phyloP scores from a whole-genome alignment of 2,888 invertebrate genomes.

The Sarcophaga rosellei region DNA sequence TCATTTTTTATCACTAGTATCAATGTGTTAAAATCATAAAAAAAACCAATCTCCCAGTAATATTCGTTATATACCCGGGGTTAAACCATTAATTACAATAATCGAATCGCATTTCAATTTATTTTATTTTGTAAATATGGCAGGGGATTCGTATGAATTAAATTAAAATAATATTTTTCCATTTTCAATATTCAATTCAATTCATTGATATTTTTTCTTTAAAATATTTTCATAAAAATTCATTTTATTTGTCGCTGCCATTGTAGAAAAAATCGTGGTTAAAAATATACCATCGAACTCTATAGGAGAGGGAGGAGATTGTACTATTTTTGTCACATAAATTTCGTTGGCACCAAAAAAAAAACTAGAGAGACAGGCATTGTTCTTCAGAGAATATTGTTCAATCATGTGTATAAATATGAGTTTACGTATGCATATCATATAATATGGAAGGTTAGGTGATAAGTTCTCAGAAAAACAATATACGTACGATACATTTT shows the following conservation, averaged over 20 bases:
- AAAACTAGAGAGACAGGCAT: slow-evolving; percentile 1
- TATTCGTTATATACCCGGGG: not conserved
- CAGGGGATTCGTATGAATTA: not conserved
- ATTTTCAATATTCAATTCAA: not conserved
- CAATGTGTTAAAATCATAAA: not conserved
- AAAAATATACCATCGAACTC: not conserved
- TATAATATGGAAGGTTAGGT: not conserved
- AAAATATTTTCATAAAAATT: not conserved
- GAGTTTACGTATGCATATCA: not conserved
- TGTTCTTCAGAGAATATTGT: slow-evolving; percentile 42
- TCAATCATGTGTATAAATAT: slow-evolving; percentile 35
- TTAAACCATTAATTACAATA: slow-evolving; percentile 3
- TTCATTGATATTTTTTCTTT: not conserved
- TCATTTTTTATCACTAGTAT: not conserved
- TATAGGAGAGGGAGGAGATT: not conserved
- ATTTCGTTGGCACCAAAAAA: not conserved
- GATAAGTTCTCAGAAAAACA: not conserved
- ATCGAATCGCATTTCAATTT: not conserved
- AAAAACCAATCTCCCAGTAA: not conserved
- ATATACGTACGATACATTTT: no score
- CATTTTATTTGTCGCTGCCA: not conserved
- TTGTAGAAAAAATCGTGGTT: no score
- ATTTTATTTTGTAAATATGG: not conserved
- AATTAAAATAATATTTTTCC: not conserved
- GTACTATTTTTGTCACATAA: slow-evolving; percentile 13